Percentiles rank a stretch among this genome's conserved stretches.
These are phyloP conservation scores for Sylvicapra grimmia DNA, from an alignment of 2,113 vertebrate genomes.

Conservation along the genomic window DNA sequence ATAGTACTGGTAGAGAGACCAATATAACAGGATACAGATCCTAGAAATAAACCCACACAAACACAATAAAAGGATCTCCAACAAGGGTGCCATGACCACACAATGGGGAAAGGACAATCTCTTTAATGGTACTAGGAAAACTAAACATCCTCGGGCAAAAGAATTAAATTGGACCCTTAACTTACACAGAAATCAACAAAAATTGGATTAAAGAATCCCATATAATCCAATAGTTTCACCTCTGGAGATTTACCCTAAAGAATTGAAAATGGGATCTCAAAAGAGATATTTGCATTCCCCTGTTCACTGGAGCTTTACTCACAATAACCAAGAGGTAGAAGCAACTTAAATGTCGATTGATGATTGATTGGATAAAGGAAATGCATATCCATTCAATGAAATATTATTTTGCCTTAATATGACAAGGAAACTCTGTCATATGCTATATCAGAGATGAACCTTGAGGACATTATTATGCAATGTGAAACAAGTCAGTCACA, in stretches of 20 bases:
- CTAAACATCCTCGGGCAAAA: neutral
- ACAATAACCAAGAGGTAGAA: neutral
- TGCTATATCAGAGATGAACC: neutral
- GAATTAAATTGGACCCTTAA: neutral
- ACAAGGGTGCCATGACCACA: neutral
- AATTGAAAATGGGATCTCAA: neutral
- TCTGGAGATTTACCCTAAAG: neutral
- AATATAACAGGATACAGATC: neutral
- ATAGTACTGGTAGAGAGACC: neutral
- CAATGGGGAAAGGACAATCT: neutral
- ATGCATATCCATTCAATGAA: neutral
- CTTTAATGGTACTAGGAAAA: neutral
- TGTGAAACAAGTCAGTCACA: neutral
- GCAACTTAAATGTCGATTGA: neutral
- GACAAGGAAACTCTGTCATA: neutral
- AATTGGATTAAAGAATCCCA: neutral
- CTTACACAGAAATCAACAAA: neutral
- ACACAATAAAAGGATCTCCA: neutral
- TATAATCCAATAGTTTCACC: neutral
- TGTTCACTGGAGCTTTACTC: neutral
- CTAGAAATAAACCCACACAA: neutral
- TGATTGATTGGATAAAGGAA: neutral
- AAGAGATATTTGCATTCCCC: neutral
- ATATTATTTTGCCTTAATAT: neutral
- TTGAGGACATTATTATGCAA: neutral